phyloP scores from a whole-genome alignment of 2,797 vertebrate genomes.

The Rhinogobio ventralis region DNA sequence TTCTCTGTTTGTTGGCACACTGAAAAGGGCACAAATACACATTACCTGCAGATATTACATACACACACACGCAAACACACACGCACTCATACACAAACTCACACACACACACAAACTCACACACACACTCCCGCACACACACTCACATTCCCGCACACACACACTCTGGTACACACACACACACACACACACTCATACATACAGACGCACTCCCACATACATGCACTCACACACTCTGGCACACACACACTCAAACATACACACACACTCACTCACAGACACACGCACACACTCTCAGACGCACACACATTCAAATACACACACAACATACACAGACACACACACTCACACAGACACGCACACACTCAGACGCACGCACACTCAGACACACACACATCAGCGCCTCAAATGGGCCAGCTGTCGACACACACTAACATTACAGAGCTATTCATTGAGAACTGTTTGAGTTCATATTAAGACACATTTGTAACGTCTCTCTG shows the following conservation, averaged over 20 bases:
- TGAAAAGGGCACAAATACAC: constrained; percentile 56
- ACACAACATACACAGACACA: too few relatives aligned
- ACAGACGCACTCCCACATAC: too few relatives aligned
- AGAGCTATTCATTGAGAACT: not conserved
- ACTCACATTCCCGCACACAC: too few relatives aligned
- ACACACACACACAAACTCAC: not conserved
- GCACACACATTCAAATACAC: too few relatives aligned
- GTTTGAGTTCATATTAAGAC: not conserved
- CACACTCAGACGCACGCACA: not conserved
- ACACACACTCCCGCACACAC: too few relatives aligned
- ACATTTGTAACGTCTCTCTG: not conserved
- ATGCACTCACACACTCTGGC: too few relatives aligned
- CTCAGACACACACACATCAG: not conserved
- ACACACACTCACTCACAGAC: too few relatives aligned
- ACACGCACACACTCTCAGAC: too few relatives aligned
- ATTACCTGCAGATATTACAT: not conserved
- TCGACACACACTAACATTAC: not conserved
- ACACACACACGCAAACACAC: not conserved
- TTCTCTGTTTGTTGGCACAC: constrained; percentile 55
- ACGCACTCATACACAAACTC: not conserved
- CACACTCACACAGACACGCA: too few relatives aligned
- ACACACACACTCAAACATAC: too few relatives aligned
- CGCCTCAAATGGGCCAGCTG: not conserved
- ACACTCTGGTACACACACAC: too few relatives aligned
- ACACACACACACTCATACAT: too few relatives aligned